Conservation (phyloP, 2,888 invertebrate genomes). For the Coleophora flavipennella region DNA sequence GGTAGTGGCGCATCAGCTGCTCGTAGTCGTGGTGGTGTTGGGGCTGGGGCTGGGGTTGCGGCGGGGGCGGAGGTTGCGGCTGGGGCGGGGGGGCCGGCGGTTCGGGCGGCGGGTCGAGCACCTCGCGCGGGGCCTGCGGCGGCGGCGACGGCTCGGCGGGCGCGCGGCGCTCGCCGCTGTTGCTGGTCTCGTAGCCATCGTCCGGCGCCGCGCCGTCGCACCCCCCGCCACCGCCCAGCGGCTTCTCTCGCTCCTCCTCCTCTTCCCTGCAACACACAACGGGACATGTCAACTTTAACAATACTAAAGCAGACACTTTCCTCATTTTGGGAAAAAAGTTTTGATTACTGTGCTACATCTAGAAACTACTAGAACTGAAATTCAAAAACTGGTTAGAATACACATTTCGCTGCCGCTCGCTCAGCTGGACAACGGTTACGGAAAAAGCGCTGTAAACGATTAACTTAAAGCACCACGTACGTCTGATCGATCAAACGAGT, state of each 20-base stretch:
- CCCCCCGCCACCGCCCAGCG: constrained; percentile 40
- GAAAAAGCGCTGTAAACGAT: too few relatives aligned
- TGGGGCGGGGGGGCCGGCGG: constrained; percentile 31
- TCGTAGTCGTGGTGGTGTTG: constrained; percentile 27
- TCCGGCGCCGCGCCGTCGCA: constrained; percentile 79
- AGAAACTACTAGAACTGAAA: too few relatives aligned
- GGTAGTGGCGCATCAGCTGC: constrained; percentile 28
- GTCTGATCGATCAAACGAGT: too few relatives aligned
- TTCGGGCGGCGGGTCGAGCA: constrained; percentile 26
- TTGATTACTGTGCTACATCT: too few relatives aligned
- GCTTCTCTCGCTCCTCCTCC: constrained; percentile 62
- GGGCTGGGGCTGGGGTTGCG: constrained; percentile 16
- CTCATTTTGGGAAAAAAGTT: too few relatives aligned
- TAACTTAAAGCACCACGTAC: too few relatives aligned
- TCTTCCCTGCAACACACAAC: not conserved
- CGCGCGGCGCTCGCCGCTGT: constrained; percentile 70
- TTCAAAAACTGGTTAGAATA: too few relatives aligned
- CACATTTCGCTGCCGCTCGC: too few relatives aligned
- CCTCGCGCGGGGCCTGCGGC: constrained; percentile 6
- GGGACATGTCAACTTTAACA: not conserved
- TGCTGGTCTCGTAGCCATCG: constrained; percentile 93
- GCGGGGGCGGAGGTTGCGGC: constrained; percentile 8
- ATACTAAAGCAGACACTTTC: too few relatives aligned
- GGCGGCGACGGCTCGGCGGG: constrained; percentile 40
- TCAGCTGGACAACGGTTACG: too few relatives aligned